Evolutionary conservation across 1,140 invertebrate genomes (phyloP).

Genomic region (Steinernema khuongi): DNA sequence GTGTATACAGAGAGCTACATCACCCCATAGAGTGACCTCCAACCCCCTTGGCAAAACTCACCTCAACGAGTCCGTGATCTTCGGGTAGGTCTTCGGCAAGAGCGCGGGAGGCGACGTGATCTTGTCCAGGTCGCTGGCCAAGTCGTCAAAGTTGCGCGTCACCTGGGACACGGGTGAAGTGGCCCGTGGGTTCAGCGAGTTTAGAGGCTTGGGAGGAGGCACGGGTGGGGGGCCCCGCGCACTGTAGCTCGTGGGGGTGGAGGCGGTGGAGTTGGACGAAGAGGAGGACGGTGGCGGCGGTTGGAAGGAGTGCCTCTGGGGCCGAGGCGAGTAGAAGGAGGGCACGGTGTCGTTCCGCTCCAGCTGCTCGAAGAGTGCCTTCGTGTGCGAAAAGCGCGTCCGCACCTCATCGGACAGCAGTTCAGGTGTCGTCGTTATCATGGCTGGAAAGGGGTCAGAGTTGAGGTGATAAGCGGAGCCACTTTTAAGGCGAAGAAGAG

Average conservation of each 20-base stretch:
- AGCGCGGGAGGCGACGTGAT: constrained; percentile 22
- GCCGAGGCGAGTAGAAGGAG: constrained; percentile 40
- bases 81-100: background rate
- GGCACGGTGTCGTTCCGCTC: constrained; percentile 27
- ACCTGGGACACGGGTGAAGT: constrained; percentile 29
- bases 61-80: constrained; percentile 4
- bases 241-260: background rate
- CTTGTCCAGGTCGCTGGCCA: constrained; percentile 36
- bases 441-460: constrained; percentile 18
- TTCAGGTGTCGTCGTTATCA: constrained; percentile 36
- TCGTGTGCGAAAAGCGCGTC: constrained; percentile 38
- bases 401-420: constrained; percentile 36
- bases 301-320: constrained; percentile 24
- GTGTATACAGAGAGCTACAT: too few species aligned
- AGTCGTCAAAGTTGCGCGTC: constrained; percentile 32
- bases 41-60: background rate
- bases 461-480: too few species aligned
- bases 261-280: background rate
- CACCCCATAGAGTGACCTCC: too few species aligned
- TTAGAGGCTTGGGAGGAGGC: background rate
- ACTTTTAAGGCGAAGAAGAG: too few species aligned
- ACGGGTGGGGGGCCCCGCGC: background rate
- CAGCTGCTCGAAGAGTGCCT: constrained; percentile 38
- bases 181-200: background rate
- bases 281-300: constrained; percentile 17